Evolutionary conservation across 2,888 invertebrate genomes (phyloP).

Genomic region (Tetrapedia diversipes): DNA sequence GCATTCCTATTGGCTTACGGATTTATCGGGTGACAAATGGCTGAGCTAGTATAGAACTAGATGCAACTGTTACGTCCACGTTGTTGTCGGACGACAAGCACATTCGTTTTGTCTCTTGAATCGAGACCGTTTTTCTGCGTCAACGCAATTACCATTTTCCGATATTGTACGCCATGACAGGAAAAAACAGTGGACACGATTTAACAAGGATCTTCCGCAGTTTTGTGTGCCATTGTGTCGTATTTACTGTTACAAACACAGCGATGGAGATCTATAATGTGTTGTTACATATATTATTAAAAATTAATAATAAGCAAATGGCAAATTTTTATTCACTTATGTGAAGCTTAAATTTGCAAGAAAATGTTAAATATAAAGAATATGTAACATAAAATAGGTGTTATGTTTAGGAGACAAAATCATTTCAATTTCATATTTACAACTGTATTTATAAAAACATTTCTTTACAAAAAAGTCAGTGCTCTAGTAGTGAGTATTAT

Average conservation of each 20-base stretch:
- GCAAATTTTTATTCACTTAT: too few relatives aligned
- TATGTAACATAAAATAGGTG: too few relatives aligned
- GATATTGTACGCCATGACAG: constrained; percentile 6
- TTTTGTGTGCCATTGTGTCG: neutral
- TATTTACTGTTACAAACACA: neutral
- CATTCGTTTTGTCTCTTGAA: constrained; percentile 27
- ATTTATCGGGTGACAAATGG: constrained; percentile 60
- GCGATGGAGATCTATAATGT: too few relatives aligned
- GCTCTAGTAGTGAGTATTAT: neutral
- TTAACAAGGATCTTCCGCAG: constrained; percentile 8
- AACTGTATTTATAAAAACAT: too few relatives aligned
- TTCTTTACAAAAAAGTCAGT: too few relatives aligned
- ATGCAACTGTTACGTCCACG: constrained; percentile 42
- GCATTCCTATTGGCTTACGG: constrained; percentile 28
- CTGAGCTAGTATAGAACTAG: constrained; percentile 40
- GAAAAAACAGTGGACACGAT: neutral
- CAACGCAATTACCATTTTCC: constrained; percentile 34
- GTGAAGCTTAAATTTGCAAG: too few relatives aligned
- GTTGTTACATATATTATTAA: too few relatives aligned
- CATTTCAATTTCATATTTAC: too few relatives aligned
- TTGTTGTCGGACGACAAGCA: constrained; percentile 34
- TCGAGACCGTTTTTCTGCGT: constrained; percentile 30
- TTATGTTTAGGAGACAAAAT: too few relatives aligned
- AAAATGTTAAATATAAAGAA: too few relatives aligned
- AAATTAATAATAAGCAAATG: too few relatives aligned